Percentiles rank a stretch among this genome's conserved stretches.
Conservation (phyloP, 2,888 invertebrate genomes). For the Polyploca ridens region DNA sequence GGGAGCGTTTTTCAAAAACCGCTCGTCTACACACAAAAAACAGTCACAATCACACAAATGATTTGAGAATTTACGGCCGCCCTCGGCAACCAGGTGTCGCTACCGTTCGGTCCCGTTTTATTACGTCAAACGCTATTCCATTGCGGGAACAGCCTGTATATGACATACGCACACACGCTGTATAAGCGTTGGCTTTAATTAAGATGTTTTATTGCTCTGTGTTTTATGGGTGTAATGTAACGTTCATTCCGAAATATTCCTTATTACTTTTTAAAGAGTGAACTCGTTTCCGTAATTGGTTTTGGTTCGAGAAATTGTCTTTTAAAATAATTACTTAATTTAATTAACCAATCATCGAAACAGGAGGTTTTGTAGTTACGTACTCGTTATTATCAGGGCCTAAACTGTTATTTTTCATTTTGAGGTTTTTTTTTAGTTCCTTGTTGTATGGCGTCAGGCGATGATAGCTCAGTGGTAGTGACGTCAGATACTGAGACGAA, state of each 20-base stretch:
- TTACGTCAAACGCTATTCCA: conserved; percentile 22
- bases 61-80: conserved; percentile 50
- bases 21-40: conserved; percentile 8
- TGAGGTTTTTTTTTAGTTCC: no score
- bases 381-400: no score
- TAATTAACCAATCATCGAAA: not conserved
- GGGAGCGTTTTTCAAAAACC: not conserved
- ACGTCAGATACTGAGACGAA: no score
- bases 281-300: not conserved
- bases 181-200: conserved; percentile 37
- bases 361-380: not conserved
- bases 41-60: conserved; percentile 49
- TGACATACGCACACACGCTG: conserved; percentile 21
- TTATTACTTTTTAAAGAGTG: not conserved
- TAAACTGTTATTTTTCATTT: no score
- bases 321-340: not conserved
- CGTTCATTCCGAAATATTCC: conserved; percentile 15
- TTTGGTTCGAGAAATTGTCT: not conserved
- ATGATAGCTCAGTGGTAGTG: no score
- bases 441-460: no score
- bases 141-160: conserved; percentile 33
- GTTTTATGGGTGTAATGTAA: conserved; percentile 29
- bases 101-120: conserved; percentile 31
- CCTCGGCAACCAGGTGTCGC: conserved; percentile 36
- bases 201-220: conserved; percentile 23